Base-by-base conservation (phyloP, 2,888 invertebrate species). In the Periphyllus acericola region DNA sequence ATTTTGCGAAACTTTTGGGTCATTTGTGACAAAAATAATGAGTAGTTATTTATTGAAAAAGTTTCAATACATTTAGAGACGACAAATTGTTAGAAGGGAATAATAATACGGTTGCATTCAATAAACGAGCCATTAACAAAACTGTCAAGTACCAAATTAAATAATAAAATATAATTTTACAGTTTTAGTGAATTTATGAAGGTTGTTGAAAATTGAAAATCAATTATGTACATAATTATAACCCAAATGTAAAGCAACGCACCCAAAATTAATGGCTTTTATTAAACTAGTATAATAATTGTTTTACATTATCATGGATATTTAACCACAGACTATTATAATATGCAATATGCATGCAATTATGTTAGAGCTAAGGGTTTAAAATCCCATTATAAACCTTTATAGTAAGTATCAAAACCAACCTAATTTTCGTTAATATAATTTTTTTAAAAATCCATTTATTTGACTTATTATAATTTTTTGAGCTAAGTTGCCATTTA, bases 171-270 rank as follows among this genome's bases (percentile, higher is more conserved):
- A 60, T 75, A n/a, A 76, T 34, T 40, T 75, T 66, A 75, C 17
- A 52, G 40, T 84, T 84, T 84, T 84, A 76, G 76, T 84, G 46
- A 84, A 76, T 84, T 78, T 52, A 68, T 84, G 34, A 34, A 76
- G 40, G 84, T 78, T 55, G 55, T 52, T 78, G 84, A 68, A 68
- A 66, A 84, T 84, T 75, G 66, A 66, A 84, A 84, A 84, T 68
- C 32, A 84, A 75, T 84, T 68, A 78, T 78, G 68, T 68, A 78
- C 66, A 84, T 78, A 84, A 84, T 84, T 84, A 75, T 78, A 46
- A 84, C 46, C n/a, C n/a, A 68, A 84, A 76, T 52, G 66, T 78
- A 78, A 32, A 76, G 84, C 76, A 76, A 68, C 34, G 32, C 17
- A 84, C 32, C 76, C 68, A 68, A 78, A 84, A 68, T 84, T 68